Evolutionary conservation across 2,888 invertebrate species (phyloP).

Genomic region (Amblyjoppa fuscipennis): DNA sequence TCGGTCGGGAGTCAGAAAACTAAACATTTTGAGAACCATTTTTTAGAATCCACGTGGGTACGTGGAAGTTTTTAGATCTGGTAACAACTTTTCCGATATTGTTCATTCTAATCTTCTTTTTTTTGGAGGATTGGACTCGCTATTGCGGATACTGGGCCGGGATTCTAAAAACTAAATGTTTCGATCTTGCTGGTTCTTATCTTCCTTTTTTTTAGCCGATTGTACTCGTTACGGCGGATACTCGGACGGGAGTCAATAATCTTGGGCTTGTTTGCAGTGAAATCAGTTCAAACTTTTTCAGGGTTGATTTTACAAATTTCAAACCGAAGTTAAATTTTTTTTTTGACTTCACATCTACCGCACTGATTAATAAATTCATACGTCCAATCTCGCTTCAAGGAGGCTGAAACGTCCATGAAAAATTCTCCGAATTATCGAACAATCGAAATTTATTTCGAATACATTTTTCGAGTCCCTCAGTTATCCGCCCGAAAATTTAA

Average conservation of each 20-base stretch:
- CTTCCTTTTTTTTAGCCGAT: neutral
- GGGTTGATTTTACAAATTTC: too few relatives aligned
- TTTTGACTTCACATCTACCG: too few relatives aligned
- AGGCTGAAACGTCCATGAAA: neutral
- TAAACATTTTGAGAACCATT: constrained; percentile 37
- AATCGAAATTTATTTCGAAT: neutral
- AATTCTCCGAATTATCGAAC: neutral
- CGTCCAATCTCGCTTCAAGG: neutral
- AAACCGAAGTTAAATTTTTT: too few relatives aligned
- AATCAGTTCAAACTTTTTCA: too few relatives aligned
- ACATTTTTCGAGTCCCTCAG: neutral
- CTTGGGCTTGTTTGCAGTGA: too few relatives aligned
- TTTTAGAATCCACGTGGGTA: neutral
- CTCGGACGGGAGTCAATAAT: too few relatives aligned
- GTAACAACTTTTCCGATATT: too few relatives aligned
- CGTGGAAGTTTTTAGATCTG: too few relatives aligned
- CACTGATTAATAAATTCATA: neutral
- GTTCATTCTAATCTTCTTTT: too few relatives aligned
- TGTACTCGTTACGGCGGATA: neutral
- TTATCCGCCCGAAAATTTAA: neutral
- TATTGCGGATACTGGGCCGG: too few relatives aligned
- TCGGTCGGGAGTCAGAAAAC: neutral
- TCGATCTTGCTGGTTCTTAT: neutral
- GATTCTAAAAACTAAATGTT: too few relatives aligned
- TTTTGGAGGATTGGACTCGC: too few relatives aligned